These are phyloP conservation scores for Neosalanx taihuensis DNA, from an alignment of 2,797 vertebrate genomes.

Conservation along the genomic window DNA sequence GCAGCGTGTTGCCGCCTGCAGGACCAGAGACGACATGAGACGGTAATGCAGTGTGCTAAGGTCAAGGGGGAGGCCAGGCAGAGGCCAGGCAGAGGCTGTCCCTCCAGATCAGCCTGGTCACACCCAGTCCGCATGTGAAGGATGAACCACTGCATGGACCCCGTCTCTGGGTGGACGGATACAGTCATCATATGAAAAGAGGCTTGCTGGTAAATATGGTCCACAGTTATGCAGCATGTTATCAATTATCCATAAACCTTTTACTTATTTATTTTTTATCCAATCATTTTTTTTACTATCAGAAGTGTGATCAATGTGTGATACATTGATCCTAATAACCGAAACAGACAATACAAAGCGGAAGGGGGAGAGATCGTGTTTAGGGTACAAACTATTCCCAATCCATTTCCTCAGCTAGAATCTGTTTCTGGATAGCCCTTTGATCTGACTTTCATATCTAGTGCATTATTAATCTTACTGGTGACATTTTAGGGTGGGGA, in stretches of 20 bases:
- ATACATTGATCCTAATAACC: too few species aligned
- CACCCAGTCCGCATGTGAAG: slow-evolving; percentile 1
- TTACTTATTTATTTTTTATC: too few species aligned
- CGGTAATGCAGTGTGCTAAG: background rate
- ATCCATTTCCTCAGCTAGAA: too few species aligned
- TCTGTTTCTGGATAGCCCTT: too few species aligned
- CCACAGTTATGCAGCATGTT: background rate
- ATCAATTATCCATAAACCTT: background rate
- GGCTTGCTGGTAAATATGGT: background rate
- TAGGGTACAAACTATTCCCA: too few species aligned
- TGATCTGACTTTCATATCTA: too few species aligned
- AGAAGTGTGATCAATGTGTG: too few species aligned
- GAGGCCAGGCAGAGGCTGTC: slow-evolving; percentile 6
- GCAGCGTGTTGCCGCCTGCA: slow-evolving; percentile 9
- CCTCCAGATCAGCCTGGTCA: background rate
- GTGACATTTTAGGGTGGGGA: too few species aligned
- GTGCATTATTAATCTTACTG: slow-evolving; percentile 2
- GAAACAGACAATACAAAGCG: too few species aligned
- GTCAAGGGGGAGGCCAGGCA: background rate
- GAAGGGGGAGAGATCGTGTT: too few species aligned
- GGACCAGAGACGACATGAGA: background rate
- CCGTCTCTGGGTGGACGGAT: background rate
- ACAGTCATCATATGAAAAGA: too few species aligned
- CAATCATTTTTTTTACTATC: too few species aligned
- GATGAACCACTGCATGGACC: background rate